Evolutionary conservation across 1,140 invertebrate species (phyloP), one percentile per base, ranked within the genome.

Genomic region (Euwallacea similis): DNA sequence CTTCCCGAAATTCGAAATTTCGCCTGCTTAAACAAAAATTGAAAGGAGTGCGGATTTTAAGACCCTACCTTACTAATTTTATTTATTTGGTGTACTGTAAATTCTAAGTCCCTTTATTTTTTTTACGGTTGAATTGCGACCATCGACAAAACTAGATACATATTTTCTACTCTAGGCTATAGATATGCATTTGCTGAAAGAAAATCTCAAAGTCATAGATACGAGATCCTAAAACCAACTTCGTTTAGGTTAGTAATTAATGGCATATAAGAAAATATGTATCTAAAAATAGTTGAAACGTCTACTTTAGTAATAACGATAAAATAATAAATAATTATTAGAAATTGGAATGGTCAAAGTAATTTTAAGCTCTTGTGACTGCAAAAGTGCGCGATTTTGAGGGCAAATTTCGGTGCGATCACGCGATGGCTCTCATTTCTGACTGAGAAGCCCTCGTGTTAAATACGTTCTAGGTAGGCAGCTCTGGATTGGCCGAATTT

Each of bases 281-380:
- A 60, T 68, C 56, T 68, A 68, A 58, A 50, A 60, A 13, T 33
- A 47, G 55, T 68, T 68, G 60, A 58, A 54, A 41, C 16, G 43
- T 59, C 65, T 59, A 55, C 16, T 58, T 47, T 54, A 66, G 42
- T 66, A 13, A 56, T 55, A 64, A 64, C 21, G 21, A 11, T 16
- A 59, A 59, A 21, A 59, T 42, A 63, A 41, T 33, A 33, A 33
- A 33, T 33, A 33, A 33, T 33, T 54, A 55, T 54, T 53, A 53
- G 11, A 50, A 56, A 41, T 53, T 47, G 55, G 58, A 44, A 44
- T 44, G 44, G 16, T n/a, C 42, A 60, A 60, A 68, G 9, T 60
- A 68, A 68, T 61, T 58, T 60, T 60, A 68, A 68, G 55, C 21
- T 50, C 10, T 50, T 13, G 13, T 11, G 10, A 50, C 10, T 50